These are phyloP conservation scores for Drosophila leonis DNA, from an alignment of 2,888 invertebrate species.

Conservation along the genomic window DNA sequence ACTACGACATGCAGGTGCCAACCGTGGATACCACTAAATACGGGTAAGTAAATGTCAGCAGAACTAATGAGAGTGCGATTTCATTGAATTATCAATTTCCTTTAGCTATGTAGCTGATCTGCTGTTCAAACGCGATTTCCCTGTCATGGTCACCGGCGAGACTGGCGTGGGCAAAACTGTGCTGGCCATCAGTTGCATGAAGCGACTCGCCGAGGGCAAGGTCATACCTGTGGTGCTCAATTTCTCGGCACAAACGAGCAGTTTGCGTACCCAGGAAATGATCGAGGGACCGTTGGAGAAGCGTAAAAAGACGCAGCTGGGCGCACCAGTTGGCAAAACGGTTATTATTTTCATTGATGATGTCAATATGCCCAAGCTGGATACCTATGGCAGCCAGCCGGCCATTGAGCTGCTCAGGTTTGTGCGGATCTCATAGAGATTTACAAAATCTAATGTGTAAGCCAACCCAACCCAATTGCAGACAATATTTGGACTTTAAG, in stretches of 20 bases:
- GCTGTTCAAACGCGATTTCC: slow-evolving; percentile 89
- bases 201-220: slow-evolving; percentile 87
- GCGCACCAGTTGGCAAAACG: slow-evolving; percentile 93
- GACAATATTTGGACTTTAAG: slow-evolving; percentile 85
- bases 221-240: slow-evolving; percentile 93
- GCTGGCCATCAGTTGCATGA: slow-evolving; percentile 91
- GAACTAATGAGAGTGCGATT: too few relatives aligned
- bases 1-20: slow-evolving; percentile 95
- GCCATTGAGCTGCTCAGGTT: slow-evolving; percentile 94
- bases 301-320: slow-evolving; percentile 91
- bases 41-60: slow-evolving; percentile 86
- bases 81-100: too few relatives aligned
- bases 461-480: slow-evolving; percentile 32
- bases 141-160: slow-evolving; percentile 95
- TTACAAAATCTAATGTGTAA: not conserved
- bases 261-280: slow-evolving; percentile 92
- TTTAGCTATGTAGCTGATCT: slow-evolving; percentile 86
- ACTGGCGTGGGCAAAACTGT: slow-evolving; percentile 97
- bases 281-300: slow-evolving; percentile 94
- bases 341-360: slow-evolving; percentile 95
- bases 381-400: slow-evolving; percentile 95
- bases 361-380: slow-evolving; percentile 95
- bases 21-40: slow-evolving; percentile 96
- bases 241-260: slow-evolving; percentile 96
- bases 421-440: not conserved